Evolutionary conservation across 2,797 vertebrate species (phyloP), one percentile per base, ranked within the genome.

Genomic region (Xiphophorus birchmanni): DNA sequence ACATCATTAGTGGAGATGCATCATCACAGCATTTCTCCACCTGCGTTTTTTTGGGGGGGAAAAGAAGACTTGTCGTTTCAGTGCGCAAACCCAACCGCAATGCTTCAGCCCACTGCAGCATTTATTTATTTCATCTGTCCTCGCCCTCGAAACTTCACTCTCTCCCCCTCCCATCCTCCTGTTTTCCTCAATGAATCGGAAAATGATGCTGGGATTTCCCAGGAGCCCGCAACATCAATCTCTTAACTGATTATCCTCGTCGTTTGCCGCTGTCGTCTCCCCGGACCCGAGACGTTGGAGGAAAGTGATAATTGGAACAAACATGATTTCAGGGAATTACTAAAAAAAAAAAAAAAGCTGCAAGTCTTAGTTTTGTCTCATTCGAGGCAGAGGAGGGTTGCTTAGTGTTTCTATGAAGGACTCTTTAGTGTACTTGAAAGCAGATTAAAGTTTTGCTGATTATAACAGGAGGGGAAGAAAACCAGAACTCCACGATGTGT

Each of bases 361-460:
- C 9, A 80, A 86, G 82, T 74, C 67, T 91, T 91, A 93, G 90
- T 93, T 93, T 90, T 83, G 89, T 86, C 89, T 83, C 45, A 72
- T 85, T 90, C 0, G 67, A 88, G 86, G 87, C 86, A 83, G 79
- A 87, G 85, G 87, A 85, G 84, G 10, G 45, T 72, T 74, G 86
- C 82, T 90, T 91, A 87, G 83, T 82, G 82, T 92, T 89, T 91
- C 82, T 91, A 78, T 37, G 5, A 81, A 83, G 86, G 87, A 82
- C n/a, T 74, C 88, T 92, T 92, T 91, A 90, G 93, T 93, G 86
- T 92, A 93, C 93, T 93, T 94, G 93, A 91, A 89, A 91, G 80
- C 90, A 90, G 90, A 95, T 93, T 93, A 93, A 93, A 90, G 87
- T 82, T 58, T n/a, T 7, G 29, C 82, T 75, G 85, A 88, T 89